Evolutionary conservation across 2,113 vertebrate species (phyloP), one percentile per base, ranked within the genome.

Genomic region (Actenoides lindsayi): DNA sequence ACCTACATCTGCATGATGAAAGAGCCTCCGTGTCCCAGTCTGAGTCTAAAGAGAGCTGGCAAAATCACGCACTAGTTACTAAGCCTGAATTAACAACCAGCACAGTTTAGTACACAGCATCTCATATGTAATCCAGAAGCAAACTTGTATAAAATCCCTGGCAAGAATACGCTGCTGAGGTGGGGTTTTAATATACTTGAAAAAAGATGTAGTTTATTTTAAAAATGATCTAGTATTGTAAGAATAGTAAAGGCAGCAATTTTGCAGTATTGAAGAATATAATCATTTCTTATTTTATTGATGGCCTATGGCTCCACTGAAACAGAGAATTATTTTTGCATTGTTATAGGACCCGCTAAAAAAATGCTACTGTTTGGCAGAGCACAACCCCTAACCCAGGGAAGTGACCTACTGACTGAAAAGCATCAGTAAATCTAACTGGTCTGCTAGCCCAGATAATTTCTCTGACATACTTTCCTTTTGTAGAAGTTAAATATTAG

Each of bases 371-470:
- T 75, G 83, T 64, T 87, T 87, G 77, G 41, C 51, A 89, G 25
- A 96, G 67, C 81, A 74, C 75, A 94, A 84, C 67, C 74, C 27
- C 50, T 96, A 94, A 83, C 41, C n/a, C 70, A 85, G 63, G 41
- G 57, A 84, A 91, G 16, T 82, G 80, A 92, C 83, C 74, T 94
- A 85, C 35, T 89, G 91, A 84, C 80, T 85, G 67, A 69, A 94
- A 90, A 94, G 50, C 57, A 94, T 25, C 50, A 85, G 37, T 74
- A 89, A 91, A 95, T 39, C 67, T 96, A 84, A 74, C 50, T 73
- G 68, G n/a, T 84, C 54, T 94, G 78, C 67, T 83, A 65, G 33
- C 14, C 15, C 35, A 59, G 30, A 79, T 94, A 71, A 91, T 84
- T 89, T 93, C 54, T 76, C 62, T 69, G 12, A 81, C 51, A 37